Percentiles rank a stretch among this genome's conserved stretches.
These are phyloP conservation scores for Tuberolachnus salignus DNA, from an alignment of 2,888 invertebrate genomes.

Conservation along the genomic window DNA sequence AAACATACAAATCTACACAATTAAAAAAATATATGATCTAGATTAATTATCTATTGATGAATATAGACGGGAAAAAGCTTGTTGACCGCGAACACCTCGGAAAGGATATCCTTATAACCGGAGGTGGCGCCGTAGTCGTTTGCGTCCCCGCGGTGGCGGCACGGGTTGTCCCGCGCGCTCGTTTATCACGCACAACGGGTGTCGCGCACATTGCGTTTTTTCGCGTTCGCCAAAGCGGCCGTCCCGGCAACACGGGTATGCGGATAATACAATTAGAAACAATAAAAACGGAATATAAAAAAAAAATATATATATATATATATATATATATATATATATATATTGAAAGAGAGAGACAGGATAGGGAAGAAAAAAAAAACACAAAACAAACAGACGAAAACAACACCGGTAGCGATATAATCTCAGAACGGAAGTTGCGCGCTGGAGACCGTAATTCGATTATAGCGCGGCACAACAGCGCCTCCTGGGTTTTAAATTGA, in stretches of 20 bases:
- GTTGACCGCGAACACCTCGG: background rate
- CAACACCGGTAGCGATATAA: conserved; percentile 22
- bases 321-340: background rate
- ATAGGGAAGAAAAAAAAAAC: conserved; percentile 13
- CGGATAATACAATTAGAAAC: conserved; percentile 37
- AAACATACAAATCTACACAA: no score
- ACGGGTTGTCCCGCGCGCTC: background rate
- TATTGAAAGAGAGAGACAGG: background rate
- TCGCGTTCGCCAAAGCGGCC: background rate
- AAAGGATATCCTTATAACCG: background rate
- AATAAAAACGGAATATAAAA: background rate
- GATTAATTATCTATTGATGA: no score
- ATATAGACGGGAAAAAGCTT: no score
- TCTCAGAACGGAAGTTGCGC: conserved; percentile 51
- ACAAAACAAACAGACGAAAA: conserved; percentile 37
- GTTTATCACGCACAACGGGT: background rate
- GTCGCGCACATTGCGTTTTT: conserved; percentile 4
- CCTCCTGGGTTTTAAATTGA: conserved; percentile 51
- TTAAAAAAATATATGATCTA: no score
- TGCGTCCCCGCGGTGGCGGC: conserved; percentile 12
- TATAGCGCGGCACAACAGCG: conserved; percentile 9
- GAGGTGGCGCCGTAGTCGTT: background rate
- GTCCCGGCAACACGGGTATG: background rate
- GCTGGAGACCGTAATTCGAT: conserved; percentile 47
- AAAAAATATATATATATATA: background rate